Evolutionary conservation across 2,888 invertebrate genomes (phyloP), one percentile per base, ranked within the genome.

Genomic region (Amphipoea oculea): DNA sequence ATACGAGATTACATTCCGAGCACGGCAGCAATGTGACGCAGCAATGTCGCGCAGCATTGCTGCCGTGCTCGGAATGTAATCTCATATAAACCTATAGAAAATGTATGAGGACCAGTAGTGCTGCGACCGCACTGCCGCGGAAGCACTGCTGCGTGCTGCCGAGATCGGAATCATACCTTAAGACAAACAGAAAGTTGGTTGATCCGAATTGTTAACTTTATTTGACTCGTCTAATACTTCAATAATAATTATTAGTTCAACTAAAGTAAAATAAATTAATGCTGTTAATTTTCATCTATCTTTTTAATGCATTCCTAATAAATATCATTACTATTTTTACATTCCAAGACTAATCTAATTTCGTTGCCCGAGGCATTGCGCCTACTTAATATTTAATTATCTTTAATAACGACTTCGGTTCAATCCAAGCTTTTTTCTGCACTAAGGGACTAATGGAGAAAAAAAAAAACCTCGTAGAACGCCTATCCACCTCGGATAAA

Each of bases 331-430:
- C 12, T 48, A 29, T 40, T 57, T 60, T 48, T 45, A 74, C 23
- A 57, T 57, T 79, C 20, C 45, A 57, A 66, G 40, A 79, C 11
- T 23, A 78, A 78, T 78, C 36, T 36, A 20, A 66, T 73, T 48
- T 45, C 17, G 45, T 17, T 5, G 9, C 23, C 36, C 3, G 36
- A 14, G 20, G n/a, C 20, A n/a, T 74, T 71, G 4, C 36, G 0
- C 12, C 2, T 2, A n/a, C 5, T n/a, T 51, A 14, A 45, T 6
- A 23, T 36, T 69, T 7, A 17, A 36, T 48, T 69, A 2, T 73
- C 23, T 68, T 45, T 68, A 69, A 23, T 36, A 48, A 36, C 23
- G 23, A 73, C 45, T 48, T 73, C 14, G 9, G 29, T 36, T n/a
- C 17, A n/a, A 40, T n/a, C 3, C 4, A 29, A 68, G 20, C 6